These are phyloP conservation scores for Gobio gobio DNA, from an alignment of 2,113 vertebrate species.

Conservation along the genomic window DNA sequence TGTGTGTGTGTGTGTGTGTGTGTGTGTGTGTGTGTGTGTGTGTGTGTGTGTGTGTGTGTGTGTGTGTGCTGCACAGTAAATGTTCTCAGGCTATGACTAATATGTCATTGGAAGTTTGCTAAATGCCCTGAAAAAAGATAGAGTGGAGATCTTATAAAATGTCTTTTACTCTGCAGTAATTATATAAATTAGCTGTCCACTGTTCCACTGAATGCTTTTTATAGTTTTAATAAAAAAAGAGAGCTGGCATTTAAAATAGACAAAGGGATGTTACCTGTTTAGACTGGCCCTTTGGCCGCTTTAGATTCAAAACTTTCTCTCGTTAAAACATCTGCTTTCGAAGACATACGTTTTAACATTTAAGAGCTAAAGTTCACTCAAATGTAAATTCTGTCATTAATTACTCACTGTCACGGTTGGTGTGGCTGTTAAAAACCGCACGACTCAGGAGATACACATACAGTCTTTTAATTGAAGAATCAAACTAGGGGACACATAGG, in stretches of 20 bases:
- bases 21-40: neutral
- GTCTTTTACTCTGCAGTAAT: neutral
- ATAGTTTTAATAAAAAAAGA: neutral
- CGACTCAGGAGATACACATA: no score
- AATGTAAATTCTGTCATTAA: no score
- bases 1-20: neutral
- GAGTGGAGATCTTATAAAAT: neutral
- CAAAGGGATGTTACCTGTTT: neutral
- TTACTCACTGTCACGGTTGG: no score
- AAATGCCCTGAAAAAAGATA: conserved; percentile 21
- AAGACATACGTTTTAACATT: neutral
- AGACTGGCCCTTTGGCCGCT: neutral
- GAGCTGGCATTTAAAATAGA: conserved; percentile 7
- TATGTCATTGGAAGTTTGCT: conserved; percentile 4
- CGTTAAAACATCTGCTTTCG: neutral
- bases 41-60: neutral
- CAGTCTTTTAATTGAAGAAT: no score
- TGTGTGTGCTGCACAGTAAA: neutral
- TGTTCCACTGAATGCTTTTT: conserved; percentile 8
- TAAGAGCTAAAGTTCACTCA: neutral
- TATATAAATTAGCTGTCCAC: neutral
- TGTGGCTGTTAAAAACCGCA: no score
- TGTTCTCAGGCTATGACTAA: conserved; percentile 29
- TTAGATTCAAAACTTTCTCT: neutral
- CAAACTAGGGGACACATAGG: no score